A percentile compares a stretch with the other conserved stretches of the same genome.
These are phyloP conservation scores for Bombus consobrinus DNA, from an alignment of 1,140 invertebrate genomes.

Conservation along the genomic window DNA sequence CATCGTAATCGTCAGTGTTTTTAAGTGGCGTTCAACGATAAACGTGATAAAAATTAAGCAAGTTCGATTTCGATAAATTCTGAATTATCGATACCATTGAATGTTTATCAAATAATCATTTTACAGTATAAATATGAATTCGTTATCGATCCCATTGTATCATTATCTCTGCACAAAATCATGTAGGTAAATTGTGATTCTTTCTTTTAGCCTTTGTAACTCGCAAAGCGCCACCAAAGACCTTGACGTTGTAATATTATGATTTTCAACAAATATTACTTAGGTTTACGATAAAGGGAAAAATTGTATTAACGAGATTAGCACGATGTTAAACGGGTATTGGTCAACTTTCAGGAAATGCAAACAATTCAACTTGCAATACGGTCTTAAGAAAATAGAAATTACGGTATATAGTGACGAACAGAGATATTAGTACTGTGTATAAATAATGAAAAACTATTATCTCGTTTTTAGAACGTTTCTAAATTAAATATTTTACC, in stretches of 20 bases:
- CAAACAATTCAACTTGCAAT: background rate
- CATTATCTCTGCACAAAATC: conserved; percentile 28
- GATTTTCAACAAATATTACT: conserved; percentile 14
- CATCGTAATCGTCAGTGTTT: conserved; percentile 21
- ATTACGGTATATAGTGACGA: background rate
- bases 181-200: background rate
- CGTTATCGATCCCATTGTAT: conserved; percentile 18
- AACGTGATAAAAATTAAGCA: background rate
- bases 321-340: conserved; percentile 26
- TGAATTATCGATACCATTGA: conserved; percentile 16
- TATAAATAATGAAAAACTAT: background rate
- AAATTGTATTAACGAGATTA: conserved; percentile 5
- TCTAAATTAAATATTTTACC: background rate
- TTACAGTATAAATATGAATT: conserved; percentile 38
- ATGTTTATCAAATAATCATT: conserved; percentile 17
- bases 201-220: conserved; percentile 13
- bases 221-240: conserved; percentile 44
- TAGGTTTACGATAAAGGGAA: conserved; percentile 1
- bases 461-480: background rate
- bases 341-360: conserved; percentile 28
- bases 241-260: conserved; percentile 34
- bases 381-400: background rate
- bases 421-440: background rate
- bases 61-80: conserved; percentile 2
- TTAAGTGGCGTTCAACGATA: conserved; percentile 28